These are phyloP conservation scores for Nothocercus julius DNA, from an alignment of 2,113 vertebrate genomes.

Conservation along the genomic window DNA sequence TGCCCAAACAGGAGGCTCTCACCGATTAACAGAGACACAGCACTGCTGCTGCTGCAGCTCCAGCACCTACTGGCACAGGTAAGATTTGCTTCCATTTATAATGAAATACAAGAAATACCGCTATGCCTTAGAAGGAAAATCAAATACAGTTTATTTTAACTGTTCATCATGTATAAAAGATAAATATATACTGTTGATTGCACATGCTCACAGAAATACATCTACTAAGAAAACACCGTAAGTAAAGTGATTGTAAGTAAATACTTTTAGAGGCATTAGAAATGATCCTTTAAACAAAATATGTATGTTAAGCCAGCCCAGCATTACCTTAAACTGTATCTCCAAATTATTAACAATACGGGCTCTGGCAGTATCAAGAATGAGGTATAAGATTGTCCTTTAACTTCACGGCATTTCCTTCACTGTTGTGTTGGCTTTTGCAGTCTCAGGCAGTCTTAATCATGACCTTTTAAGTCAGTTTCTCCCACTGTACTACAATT, in stretches of 20 bases:
- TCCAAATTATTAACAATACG: background rate
- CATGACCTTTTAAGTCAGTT: background rate
- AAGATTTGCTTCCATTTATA: background rate
- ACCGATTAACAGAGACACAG: background rate
- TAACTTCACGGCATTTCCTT: background rate
- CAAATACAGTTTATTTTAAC: background rate
- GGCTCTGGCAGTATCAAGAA: background rate
- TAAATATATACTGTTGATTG: background rate
- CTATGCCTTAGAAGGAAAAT: background rate
- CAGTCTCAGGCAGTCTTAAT: background rate
- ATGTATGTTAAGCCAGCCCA: background rate
- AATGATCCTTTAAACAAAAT: background rate
- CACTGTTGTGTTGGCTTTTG: background rate
- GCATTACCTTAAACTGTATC: background rate
- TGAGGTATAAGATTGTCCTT: background rate
- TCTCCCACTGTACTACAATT: background rate
- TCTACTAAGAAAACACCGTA: background rate
- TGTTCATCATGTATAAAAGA: background rate
- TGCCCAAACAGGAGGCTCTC: background rate
- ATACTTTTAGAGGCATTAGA: background rate
- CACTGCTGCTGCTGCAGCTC: background rate
- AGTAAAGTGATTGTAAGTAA: background rate
- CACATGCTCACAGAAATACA: background rate
- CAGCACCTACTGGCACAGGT: background rate
- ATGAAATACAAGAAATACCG: background rate